phyloP scores from a whole-genome alignment of 2,797 vertebrate genomes.

The Macropodus opercularis region DNA sequence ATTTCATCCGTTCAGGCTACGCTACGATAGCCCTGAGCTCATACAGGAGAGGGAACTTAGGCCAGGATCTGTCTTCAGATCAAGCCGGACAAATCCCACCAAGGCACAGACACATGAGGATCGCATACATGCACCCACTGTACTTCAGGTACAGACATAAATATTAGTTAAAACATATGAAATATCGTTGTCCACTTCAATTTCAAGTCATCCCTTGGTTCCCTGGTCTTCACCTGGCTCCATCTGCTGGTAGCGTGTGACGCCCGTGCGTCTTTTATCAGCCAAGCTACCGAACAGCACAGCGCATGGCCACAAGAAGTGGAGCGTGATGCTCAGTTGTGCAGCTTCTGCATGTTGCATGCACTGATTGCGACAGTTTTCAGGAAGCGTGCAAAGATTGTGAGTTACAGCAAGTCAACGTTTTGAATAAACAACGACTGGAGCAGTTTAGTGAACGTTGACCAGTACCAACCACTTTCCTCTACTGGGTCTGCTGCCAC shows the following conservation, averaged over 20 bases:
- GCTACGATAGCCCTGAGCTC: conserved; percentile 49
- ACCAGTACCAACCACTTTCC: too few species aligned
- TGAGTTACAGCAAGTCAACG: too few species aligned
- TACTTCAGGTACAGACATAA: too few species aligned
- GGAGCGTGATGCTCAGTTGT: conserved; percentile 51
- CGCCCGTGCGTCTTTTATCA: conserved; percentile 60
- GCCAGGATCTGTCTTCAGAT: conserved; percentile 40
- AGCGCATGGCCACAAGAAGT: conserved; percentile 49
- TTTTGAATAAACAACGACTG: conserved; percentile 23
- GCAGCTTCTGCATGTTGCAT: conserved; percentile 31
- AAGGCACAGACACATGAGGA: conserved; percentile 9
- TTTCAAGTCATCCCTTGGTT: conserved; percentile 17
- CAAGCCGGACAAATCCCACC: conserved; percentile 42
- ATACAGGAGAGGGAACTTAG: conserved; percentile 36
- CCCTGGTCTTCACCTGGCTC: conserved; percentile 48
- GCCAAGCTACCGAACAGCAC: conserved; percentile 53
- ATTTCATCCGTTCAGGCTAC: conserved; percentile 49
- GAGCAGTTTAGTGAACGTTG: conserved; percentile 3
- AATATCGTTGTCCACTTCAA: conserved; percentile 29
- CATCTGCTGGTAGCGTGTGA: conserved; percentile 34
- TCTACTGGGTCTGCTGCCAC: conserved; percentile 39
- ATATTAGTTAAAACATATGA: too few species aligned
- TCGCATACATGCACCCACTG: conserved; percentile 17
- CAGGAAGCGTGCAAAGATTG: conserved; percentile 32
- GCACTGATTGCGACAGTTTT: conserved; percentile 19